Evolutionary conservation across 2,797 vertebrate species (phyloP).

Genomic region (Schizothorax lantsangensis): DNA sequence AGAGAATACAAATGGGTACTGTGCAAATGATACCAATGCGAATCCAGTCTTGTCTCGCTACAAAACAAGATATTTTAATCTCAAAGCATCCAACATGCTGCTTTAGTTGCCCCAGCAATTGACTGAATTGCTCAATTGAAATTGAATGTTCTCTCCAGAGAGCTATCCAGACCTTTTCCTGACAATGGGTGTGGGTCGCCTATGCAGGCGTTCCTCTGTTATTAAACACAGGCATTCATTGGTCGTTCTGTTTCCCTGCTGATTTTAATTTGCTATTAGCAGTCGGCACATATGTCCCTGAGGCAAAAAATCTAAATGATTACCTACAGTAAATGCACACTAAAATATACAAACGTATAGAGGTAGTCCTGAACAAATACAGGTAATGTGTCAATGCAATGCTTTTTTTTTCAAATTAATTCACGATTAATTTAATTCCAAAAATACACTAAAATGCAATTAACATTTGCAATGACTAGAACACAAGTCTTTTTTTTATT

Average conservation of each 20-base stretch:
- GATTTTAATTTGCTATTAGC: slow-evolving; percentile 58
- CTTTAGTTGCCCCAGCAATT: slow-evolving; percentile 61
- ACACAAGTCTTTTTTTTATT: background rate
- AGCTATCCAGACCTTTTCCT: slow-evolving; percentile 47
- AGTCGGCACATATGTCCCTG: slow-evolving; percentile 37
- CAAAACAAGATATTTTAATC: slow-evolving; percentile 65
- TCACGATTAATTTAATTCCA: background rate
- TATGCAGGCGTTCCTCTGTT: slow-evolving; percentile 19
- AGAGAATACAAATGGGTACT: slow-evolving; percentile 70
- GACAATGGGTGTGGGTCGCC: slow-evolving; percentile 43
- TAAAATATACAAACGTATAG: background rate
- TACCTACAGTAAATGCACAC: slow-evolving; percentile 3
- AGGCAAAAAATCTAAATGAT: slow-evolving; percentile 4
- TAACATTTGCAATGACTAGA: background rate
- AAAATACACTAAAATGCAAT: background rate
- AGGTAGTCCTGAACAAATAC: slow-evolving; percentile 17
- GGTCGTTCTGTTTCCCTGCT: slow-evolving; percentile 41
- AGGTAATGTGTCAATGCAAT: background rate
- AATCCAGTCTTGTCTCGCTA: slow-evolving; percentile 63
- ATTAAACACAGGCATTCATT: slow-evolving; percentile 43
- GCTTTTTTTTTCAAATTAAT: background rate
- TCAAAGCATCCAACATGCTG: slow-evolving; percentile 54
- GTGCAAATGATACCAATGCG: slow-evolving; percentile 71
- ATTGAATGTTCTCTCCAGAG: slow-evolving; percentile 58
- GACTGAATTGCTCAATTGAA: slow-evolving; percentile 65